phyloP scores from a whole-genome alignment of 2,888 invertebrate genomes.

The Napeogenes inachia region DNA sequence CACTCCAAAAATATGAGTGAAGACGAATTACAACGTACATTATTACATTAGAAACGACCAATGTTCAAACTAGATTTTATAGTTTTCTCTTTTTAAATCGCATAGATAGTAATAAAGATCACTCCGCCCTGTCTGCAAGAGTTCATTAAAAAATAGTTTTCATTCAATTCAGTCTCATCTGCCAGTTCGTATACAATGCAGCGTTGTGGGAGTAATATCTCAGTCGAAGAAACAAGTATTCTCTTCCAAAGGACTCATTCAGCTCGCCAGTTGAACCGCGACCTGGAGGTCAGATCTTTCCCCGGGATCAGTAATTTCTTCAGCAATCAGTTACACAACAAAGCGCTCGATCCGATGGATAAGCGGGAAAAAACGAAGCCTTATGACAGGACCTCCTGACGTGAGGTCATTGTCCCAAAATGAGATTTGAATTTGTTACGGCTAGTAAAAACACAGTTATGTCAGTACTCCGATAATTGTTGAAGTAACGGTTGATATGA shows the following conservation, averaged over 20 bases:
- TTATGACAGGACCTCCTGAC: slow-evolving; percentile 31
- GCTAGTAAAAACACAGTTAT: slow-evolving; percentile 18
- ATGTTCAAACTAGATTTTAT: not conserved
- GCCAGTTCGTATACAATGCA: slow-evolving; percentile 21
- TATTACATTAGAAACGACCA: not conserved
- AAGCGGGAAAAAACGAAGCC: slow-evolving; percentile 32
- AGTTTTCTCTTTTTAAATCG: too few species aligned
- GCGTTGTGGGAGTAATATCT: slow-evolving; percentile 29
- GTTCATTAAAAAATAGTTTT: slow-evolving; percentile 9
- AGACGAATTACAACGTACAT: not conserved
- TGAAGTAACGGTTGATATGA: not conserved
- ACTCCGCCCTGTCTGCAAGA: not conserved
- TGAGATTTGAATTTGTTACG: slow-evolving; percentile 20
- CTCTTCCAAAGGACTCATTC: slow-evolving; percentile 28
- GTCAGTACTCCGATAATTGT: slow-evolving; percentile 13
- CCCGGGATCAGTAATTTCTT: slow-evolving; percentile 8
- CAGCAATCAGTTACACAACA: slow-evolving; percentile 31
- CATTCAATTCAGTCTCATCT: slow-evolving; percentile 11
- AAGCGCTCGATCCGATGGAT: slow-evolving; percentile 32
- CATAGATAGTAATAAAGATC: not conserved
- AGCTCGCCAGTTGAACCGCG: slow-evolving; percentile 30
- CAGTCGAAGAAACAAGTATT: slow-evolving; percentile 22
- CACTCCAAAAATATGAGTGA: not conserved
- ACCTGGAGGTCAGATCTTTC: slow-evolving; percentile 18
- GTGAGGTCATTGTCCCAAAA: slow-evolving; percentile 30